Conservation (phyloP, 2,797 vertebrate species). For the Anas bahamensis region DNA sequence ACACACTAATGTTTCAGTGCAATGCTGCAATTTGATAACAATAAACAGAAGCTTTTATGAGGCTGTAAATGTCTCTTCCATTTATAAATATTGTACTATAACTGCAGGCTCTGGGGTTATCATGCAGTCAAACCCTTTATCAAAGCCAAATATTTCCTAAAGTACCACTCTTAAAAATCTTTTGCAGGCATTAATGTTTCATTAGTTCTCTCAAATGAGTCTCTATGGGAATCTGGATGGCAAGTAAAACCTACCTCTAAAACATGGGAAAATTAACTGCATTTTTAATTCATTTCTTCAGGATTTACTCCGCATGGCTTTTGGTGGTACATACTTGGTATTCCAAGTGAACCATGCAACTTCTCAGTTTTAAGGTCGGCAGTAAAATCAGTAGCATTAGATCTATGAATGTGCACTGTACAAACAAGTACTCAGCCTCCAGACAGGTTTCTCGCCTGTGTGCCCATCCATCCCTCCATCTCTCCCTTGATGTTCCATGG, state of each 20-base stretch:
- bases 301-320: neutral
- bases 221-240: slow-evolving; percentile 40
- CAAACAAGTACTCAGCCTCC: neutral
- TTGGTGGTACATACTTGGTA: neutral
- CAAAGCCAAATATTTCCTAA: slow-evolving; percentile 70
- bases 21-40: slow-evolving; percentile 61
- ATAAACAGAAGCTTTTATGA: slow-evolving; percentile 70
- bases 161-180: slow-evolving; percentile 64
- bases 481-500: neutral
- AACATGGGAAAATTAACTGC: slow-evolving; percentile 26
- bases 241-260: slow-evolving; percentile 30
- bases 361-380: neutral
- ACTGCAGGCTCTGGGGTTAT: slow-evolving; percentile 63
- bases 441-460: neutral
- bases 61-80: slow-evolving; percentile 64
- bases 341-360: neutral
- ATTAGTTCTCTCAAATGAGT: slow-evolving; percentile 56
- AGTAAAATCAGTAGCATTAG: neutral
- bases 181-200: slow-evolving; percentile 68
- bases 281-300: slow-evolving; percentile 45
- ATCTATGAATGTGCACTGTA: neutral
- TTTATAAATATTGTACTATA: slow-evolving; percentile 73
- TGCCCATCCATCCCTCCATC: neutral
- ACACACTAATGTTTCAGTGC: slow-evolving; percentile 58
- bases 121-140: slow-evolving; percentile 64